Conservation (phyloP, 1,140 invertebrate species). For the Marisa cornuarietis region DNA sequence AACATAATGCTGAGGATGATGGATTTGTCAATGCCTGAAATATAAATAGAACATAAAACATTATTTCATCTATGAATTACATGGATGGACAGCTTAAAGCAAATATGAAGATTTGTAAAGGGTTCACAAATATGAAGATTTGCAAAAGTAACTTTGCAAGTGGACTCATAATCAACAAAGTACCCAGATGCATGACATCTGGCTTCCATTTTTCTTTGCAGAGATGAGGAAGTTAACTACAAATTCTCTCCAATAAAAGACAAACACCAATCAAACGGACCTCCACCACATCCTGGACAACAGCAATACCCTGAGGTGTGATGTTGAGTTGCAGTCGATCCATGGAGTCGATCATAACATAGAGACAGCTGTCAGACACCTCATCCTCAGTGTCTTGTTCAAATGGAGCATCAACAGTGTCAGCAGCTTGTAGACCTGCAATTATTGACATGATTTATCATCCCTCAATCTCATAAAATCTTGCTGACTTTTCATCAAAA, state of each 20-base stretch:
- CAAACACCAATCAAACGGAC: slow-evolving; percentile 30
- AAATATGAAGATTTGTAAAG: no score
- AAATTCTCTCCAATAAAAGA: not conserved
- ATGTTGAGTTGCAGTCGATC: slow-evolving; percentile 77
- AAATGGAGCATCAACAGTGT: slow-evolving; percentile 54
- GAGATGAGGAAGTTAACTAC: no score
- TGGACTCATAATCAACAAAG: slow-evolving; percentile 6
- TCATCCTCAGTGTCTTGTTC: slow-evolving; percentile 66
- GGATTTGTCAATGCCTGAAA: slow-evolving; percentile 49
- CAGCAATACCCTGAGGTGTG: slow-evolving; percentile 72
- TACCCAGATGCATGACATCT: not conserved
- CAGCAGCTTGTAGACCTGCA: slow-evolving; percentile 33
- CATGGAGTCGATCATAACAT: slow-evolving; percentile 75
- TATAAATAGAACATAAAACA: no score
- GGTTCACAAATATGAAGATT: no score
- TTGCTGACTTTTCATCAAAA: no score
- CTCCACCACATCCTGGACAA: slow-evolving; percentile 72
- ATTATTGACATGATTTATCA: not conserved
- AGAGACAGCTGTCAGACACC: slow-evolving; percentile 69
- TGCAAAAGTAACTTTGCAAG: no score
- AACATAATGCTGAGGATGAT: slow-evolving; percentile 34
- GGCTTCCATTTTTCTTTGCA: no score
- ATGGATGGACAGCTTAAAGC: no score
- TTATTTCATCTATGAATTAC: no score
- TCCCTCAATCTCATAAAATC: no score